Percentiles rank a stretch among this genome's conserved stretches.
These are phyloP conservation scores for Phyllopteryx taeniolatus DNA, from an alignment of 2,113 vertebrate genomes.

Conservation along the genomic window DNA sequence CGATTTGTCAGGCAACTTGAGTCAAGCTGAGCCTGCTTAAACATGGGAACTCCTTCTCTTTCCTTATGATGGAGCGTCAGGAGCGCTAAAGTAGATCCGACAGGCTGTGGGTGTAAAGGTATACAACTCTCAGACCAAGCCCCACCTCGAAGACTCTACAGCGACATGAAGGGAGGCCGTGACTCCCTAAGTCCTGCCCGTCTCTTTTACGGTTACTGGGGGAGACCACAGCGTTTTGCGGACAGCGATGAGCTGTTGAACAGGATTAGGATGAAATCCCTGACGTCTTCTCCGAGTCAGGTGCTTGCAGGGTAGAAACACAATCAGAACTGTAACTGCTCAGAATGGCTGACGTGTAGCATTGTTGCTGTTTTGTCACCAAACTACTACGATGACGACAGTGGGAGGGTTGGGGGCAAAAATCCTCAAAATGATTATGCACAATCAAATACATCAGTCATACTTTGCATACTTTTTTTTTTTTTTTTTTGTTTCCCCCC, in stretches of 20 bases:
- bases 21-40: constrained; percentile 53
- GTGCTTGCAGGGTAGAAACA: constrained; percentile 33
- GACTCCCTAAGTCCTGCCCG: constrained; percentile 21
- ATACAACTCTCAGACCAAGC: constrained; percentile 21
- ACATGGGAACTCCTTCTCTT: constrained; percentile 52
- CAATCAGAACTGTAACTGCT: constrained; percentile 28
- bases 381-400: no score
- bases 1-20: constrained; percentile 21
- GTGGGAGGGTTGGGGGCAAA: no score
- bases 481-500: no score
- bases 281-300: constrained; percentile 33
- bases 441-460: no score
- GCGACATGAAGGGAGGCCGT: constrained; percentile 16
- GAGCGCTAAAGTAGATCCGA: constrained; percentile 33
- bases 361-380: not conserved
- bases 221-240: constrained; percentile 35
- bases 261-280: constrained; percentile 33
- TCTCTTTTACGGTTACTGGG: constrained; percentile 44
- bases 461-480: no score
- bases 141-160: constrained; percentile 15
- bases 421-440: no score
- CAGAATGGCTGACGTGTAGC: constrained; percentile 11
- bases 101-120: constrained; percentile 48
- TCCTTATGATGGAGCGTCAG: constrained; percentile 33
- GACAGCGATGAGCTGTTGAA: constrained; percentile 37